These are phyloP conservation scores for Phallusia fumigata DNA, from an alignment of 23 tunicate species.

Conservation along the genomic window DNA sequence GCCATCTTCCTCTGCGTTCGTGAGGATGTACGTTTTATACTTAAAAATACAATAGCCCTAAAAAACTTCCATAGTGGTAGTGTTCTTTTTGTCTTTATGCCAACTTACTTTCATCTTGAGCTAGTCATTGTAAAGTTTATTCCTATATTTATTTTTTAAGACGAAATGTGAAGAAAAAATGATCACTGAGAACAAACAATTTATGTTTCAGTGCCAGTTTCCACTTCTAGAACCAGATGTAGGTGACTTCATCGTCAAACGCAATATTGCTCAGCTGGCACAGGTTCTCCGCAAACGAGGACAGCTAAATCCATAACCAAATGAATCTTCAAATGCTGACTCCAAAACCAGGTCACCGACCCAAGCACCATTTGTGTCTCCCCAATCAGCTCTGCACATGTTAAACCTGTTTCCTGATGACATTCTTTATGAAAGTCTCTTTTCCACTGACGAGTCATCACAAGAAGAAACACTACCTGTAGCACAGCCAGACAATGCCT, in stretches of 20 bases:
- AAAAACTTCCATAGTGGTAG: too few relatives aligned
- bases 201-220: constrained; percentile 11
- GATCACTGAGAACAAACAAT: background rate
- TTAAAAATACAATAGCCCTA: background rate
- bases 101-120: too few relatives aligned
- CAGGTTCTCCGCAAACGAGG: background rate
- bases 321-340: background rate
- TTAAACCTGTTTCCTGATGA: background rate
- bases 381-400: background rate
- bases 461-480: too few relatives aligned
- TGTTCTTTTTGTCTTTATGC: too few relatives aligned
- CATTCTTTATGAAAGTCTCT: background rate
- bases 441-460: too few relatives aligned
- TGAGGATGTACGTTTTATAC: constrained; percentile 19
- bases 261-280: background rate
- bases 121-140: too few relatives aligned
- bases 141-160: too few relatives aligned
- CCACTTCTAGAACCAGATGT: constrained; percentile 20
- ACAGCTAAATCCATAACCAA: too few relatives aligned
- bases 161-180: background rate
- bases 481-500: too few relatives aligned
- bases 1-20: constrained; percentile 26
- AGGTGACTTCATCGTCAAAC: background rate
- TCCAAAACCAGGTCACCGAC: background rate
- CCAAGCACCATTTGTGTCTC: constrained; percentile 6